Evolutionary conservation across 2,113 vertebrate genomes (phyloP).

Genomic region (Microtus montanus): DNA sequence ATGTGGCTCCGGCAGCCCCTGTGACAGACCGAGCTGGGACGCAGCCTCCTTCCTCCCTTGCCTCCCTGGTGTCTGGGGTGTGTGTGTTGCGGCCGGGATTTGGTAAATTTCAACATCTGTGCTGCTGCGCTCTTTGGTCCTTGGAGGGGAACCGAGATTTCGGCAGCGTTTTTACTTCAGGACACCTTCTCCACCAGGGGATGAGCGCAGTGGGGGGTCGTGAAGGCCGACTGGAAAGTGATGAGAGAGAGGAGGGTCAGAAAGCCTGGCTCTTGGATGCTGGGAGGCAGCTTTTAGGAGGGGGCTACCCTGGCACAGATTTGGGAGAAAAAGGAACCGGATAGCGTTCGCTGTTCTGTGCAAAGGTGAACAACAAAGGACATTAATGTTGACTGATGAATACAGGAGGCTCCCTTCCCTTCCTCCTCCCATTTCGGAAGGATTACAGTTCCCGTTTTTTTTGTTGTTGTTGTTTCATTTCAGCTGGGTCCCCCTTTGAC

Average conservation of each 20-base stretch:
- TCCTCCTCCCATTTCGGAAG: slow-evolving; percentile 54
- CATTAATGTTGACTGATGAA: slow-evolving; percentile 81
- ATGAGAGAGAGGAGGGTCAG: not conserved
- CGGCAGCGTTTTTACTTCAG: slow-evolving; percentile 48
- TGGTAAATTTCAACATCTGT: slow-evolving; percentile 58
- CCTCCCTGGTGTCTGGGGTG: not conserved
- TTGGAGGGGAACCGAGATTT: slow-evolving; percentile 49
- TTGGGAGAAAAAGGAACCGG: slow-evolving; percentile 23
- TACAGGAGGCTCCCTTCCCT: slow-evolving; percentile 64
- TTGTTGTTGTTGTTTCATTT: slow-evolving; percentile 74
- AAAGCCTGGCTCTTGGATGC: slow-evolving; percentile 10
- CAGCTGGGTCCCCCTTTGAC: slow-evolving; percentile 65
- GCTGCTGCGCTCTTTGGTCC: slow-evolving; percentile 4
- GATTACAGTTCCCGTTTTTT: slow-evolving; percentile 69
- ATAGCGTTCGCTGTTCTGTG: slow-evolving; percentile 52
- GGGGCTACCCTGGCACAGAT: not conserved
- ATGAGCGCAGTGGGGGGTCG: slow-evolving; percentile 23
- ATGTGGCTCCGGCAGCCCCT: slow-evolving; percentile 28
- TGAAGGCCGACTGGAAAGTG: slow-evolving; percentile 27
- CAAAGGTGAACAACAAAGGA: slow-evolving; percentile 85
- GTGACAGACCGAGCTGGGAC: slow-evolving; percentile 37
- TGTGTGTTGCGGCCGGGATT: not conserved
- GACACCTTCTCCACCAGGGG: not conserved
- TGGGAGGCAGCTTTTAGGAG: slow-evolving; percentile 33
- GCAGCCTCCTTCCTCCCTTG: not conserved